phyloP scores from a whole-genome alignment of 2,888 invertebrate genomes.

The Chymomyza amoena region DNA sequence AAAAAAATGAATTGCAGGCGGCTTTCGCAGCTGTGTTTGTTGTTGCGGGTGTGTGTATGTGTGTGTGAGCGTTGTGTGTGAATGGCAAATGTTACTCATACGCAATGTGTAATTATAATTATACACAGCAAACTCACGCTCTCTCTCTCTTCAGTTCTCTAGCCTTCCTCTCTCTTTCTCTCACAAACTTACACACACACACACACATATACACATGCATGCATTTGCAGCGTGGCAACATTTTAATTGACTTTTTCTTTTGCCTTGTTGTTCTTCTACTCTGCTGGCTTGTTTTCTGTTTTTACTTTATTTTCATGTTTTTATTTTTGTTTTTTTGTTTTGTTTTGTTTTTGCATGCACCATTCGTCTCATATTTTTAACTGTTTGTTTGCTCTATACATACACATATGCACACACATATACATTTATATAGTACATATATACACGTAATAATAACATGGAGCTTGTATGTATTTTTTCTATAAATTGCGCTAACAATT shows the following conservation, averaged over 20 bases:
- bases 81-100: conserved; percentile 40
- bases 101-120: conserved; percentile 55
- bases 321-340: conserved; percentile 1
- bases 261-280: background rate
- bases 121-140: conserved; percentile 21
- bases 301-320: conserved; percentile 1
- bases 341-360: background rate
- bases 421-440: no score
- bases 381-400: conserved; percentile 1
- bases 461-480: background rate
- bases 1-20: conserved; percentile 27
- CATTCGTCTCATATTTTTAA: background rate
- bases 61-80: background rate
- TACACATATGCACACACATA: background rate
- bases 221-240: conserved; percentile 16
- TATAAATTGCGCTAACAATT: conserved; percentile 6
- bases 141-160: background rate
- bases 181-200: background rate
- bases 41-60: conserved; percentile 6
- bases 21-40: background rate
- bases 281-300: conserved; percentile 1
- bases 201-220: background rate
- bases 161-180: background rate
- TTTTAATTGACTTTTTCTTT: conserved; percentile 50
- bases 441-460: background rate